Percentiles rank a stretch among this genome's conserved stretches.
Evolutionary conservation across 2,888 invertebrate species (phyloP).

Genomic region (Lucinisca nassula): DNA sequence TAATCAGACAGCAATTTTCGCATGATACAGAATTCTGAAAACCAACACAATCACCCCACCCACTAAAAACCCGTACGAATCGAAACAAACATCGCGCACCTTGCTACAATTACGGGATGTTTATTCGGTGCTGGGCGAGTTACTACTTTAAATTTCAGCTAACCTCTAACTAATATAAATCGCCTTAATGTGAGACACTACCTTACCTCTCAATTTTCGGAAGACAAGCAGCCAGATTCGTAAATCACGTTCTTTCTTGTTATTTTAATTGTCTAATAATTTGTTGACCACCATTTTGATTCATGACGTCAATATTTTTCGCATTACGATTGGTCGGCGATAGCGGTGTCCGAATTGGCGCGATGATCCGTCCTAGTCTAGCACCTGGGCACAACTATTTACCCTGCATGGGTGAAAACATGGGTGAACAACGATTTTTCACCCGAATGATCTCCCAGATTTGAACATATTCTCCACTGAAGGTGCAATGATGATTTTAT

Average conservation of each 20-base stretch:
- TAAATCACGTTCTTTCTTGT: constrained; percentile 5
- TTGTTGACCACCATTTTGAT: constrained; percentile 69
- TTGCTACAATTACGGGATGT: background rate
- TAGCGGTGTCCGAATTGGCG: background rate
- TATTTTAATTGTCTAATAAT: constrained; percentile 39
- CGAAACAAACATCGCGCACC: constrained; percentile 11
- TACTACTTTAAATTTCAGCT: background rate
- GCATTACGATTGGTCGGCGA: constrained; percentile 51
- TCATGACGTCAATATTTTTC: constrained; percentile 63
- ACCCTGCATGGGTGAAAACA: too few species aligned
- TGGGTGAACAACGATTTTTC: too few species aligned
- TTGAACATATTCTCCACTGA: too few species aligned
- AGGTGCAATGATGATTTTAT: too few species aligned
- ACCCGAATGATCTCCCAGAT: too few species aligned
- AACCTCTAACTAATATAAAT: background rate
- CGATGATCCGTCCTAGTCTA: background rate
- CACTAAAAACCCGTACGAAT: background rate
- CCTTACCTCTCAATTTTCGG: background rate
- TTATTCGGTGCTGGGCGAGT: too few species aligned
- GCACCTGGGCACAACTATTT: too few species aligned
- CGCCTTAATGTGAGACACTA: background rate
- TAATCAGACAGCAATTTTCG: background rate
- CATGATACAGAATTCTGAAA: background rate
- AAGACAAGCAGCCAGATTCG: background rate
- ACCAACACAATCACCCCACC: background rate